These are phyloP conservation scores for Lithobates sylvaticus DNA, from an alignment of 2,797 vertebrate genomes.

Conservation along the genomic window DNA sequence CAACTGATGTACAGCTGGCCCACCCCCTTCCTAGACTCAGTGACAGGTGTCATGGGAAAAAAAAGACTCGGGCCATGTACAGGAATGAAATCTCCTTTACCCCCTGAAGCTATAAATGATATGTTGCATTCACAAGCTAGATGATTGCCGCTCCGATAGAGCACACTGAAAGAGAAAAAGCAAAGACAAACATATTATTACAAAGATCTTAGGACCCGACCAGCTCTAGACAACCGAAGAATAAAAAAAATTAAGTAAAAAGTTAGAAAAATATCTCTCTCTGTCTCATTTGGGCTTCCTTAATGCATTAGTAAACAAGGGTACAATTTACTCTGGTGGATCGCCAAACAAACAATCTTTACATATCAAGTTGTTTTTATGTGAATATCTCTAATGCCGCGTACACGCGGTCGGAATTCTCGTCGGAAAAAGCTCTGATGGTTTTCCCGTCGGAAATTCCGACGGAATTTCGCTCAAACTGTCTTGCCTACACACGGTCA, in stretches of 20 bases:
- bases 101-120: slow-evolving; percentile 4
- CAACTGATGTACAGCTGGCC: background rate
- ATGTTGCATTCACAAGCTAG: slow-evolving; percentile 3
- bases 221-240: background rate
- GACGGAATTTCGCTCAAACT: too few relatives aligned
- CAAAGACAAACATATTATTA: background rate
- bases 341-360: background rate
- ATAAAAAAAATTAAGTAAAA: background rate
- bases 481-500: too few relatives aligned
- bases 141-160: background rate
- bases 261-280: background rate
- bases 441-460: too few relatives aligned
- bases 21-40: background rate
- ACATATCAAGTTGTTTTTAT: background rate
- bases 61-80: background rate
- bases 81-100: background rate
- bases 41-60: background rate
- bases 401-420: too few relatives aligned
- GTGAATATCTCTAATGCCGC: background rate
- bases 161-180: slow-evolving; percentile 1
- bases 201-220: background rate
- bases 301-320: background rate
- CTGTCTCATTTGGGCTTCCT: background rate
- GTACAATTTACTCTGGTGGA: background rate
- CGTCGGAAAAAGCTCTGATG: too few relatives aligned